Percentiles rank a stretch among this genome's conserved stretches.
These are phyloP conservation scores for Trachymyrmex cornetzi DNA, from an alignment of 1,140 invertebrate genomes.

Conservation along the genomic window DNA sequence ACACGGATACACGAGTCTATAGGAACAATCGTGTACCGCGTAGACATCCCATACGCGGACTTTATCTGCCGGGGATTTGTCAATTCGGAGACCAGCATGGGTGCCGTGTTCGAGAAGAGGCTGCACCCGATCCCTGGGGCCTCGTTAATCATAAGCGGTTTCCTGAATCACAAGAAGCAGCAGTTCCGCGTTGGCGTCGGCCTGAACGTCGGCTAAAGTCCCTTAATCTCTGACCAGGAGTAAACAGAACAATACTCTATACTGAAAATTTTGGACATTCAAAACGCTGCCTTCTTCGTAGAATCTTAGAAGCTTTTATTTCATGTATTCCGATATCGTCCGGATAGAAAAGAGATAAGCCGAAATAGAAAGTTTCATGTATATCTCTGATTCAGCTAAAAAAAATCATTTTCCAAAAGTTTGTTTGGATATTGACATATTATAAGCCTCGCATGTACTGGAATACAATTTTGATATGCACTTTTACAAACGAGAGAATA, in stretches of 20 bases:
- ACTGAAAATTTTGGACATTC: background rate
- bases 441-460: background rate
- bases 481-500: background rate
- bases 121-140: conserved; percentile 90
- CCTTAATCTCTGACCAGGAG: background rate
- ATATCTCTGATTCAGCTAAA: background rate
- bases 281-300: background rate
- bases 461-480: conserved; percentile 41
- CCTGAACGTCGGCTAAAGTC: conserved; percentile 87
- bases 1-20: conserved; percentile 89
- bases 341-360: background rate
- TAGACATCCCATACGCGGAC: conserved; percentile 92
- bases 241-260: background rate
- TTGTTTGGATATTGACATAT: background rate
- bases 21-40: conserved; percentile 91
- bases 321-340: background rate
- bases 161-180: conserved; percentile 90
- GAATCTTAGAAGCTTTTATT: conserved; percentile 13
- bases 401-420: conserved; percentile 17
- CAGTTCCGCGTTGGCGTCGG: conserved; percentile 89
- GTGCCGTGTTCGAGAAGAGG: conserved; percentile 92
- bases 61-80: conserved; percentile 90
- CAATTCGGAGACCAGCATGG: conserved; percentile 91
- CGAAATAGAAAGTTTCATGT: conserved; percentile 13
- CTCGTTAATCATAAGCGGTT: conserved; percentile 90